These are phyloP conservation scores for Neodon shergylaensis DNA, from an alignment of 2,113 vertebrate genomes.

Conservation along the genomic window DNA sequence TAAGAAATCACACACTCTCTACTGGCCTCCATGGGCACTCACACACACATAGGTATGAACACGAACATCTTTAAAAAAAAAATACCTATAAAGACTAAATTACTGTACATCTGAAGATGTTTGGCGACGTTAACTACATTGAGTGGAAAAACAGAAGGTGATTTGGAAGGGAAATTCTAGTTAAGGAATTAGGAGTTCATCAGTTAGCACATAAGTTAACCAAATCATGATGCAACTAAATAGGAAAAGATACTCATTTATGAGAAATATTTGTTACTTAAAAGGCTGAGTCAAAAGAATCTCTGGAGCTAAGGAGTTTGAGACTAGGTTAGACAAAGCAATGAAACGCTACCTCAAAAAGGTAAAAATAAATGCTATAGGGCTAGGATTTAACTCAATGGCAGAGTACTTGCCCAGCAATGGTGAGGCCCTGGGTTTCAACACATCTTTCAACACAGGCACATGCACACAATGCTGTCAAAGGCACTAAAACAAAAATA, in stretches of 20 bases:
- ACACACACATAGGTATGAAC: background rate
- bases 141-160: conserved; percentile 14
- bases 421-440: background rate
- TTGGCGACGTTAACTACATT: background rate
- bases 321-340: background rate
- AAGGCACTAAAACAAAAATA: background rate
- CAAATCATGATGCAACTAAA: background rate
- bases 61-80: background rate
- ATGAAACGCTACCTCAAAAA: background rate
- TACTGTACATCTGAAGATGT: background rate
- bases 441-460: background rate
- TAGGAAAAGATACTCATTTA: background rate
- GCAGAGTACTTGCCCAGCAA: background rate
- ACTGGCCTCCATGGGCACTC: background rate
- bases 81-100: background rate
- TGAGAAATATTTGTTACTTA: background rate
- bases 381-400: background rate
- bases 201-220: background rate
- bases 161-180: background rate
- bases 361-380: background rate
- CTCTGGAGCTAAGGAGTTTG: background rate
- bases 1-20: background rate
- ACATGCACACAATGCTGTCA: background rate
- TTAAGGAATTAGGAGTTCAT: background rate
- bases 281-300: background rate